A percentile compares a stretch with the other conserved stretches of the same genome.
These are phyloP conservation scores for Dicerorhinus sumatrensis DNA, from an alignment of 2,113 vertebrate species.

Conservation along the genomic window DNA sequence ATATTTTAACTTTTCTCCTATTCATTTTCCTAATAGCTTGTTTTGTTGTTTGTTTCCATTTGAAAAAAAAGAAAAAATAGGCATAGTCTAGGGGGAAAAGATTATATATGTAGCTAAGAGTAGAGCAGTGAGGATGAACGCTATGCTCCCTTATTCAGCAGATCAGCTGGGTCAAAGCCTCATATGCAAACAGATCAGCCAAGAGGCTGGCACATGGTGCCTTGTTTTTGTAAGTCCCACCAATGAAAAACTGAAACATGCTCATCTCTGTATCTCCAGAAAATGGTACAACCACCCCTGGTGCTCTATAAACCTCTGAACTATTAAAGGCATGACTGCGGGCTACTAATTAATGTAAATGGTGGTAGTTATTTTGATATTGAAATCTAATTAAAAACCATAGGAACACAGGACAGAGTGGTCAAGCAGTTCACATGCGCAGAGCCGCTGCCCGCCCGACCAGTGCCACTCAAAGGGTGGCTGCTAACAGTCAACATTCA, in stretches of 20 bases:
- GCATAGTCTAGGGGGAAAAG: neutral
- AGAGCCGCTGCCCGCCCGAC: neutral
- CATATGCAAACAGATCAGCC: neutral
- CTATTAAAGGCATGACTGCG: neutral
- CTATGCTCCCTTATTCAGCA: neutral
- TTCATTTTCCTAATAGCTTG: neutral
- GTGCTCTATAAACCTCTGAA: neutral
- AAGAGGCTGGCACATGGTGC: rapidly evolving
- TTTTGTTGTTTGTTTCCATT: neutral
- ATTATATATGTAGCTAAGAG: neutral
- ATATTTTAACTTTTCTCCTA: neutral
- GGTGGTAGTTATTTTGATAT: neutral
- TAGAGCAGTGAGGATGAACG: neutral
- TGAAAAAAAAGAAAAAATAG: neutral
- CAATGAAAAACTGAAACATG: neutral
- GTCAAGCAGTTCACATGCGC: neutral
- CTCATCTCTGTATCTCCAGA: neutral
- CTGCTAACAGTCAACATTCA: too few relatives aligned
- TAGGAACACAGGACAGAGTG: neutral
- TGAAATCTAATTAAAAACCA: neutral
- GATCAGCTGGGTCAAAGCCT: neutral
- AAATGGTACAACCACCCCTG: neutral
- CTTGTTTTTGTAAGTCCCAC: neutral
- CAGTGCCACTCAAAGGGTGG: neutral
- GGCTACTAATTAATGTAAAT: neutral